Evolutionary conservation across 2,797 vertebrate genomes (phyloP).

Genomic region (Scleropages formosus): DNA sequence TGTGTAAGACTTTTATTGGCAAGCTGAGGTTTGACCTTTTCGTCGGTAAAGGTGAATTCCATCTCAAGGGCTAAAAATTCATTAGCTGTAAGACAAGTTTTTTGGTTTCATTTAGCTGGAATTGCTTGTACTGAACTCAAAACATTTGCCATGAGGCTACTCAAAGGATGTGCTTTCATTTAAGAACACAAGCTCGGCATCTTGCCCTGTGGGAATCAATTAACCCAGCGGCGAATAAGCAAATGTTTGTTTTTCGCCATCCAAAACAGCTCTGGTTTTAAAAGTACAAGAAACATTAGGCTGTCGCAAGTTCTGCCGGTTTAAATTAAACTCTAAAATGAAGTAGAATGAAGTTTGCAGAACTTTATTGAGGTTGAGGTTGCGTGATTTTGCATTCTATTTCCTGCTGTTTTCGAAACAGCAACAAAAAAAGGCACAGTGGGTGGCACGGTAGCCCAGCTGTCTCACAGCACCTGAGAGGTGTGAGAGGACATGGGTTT

Average conservation of each 20-base stretch:
- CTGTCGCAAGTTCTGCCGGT: too few relatives aligned
- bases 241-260: not conserved
- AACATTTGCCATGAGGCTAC: not conserved
- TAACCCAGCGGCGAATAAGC: not conserved
- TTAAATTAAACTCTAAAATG: not conserved
- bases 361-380: too few relatives aligned
- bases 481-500: too few relatives aligned
- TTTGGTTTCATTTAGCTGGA: not conserved
- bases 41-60: slow-evolving; percentile 47
- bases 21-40: slow-evolving; percentile 39
- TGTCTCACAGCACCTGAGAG: too few relatives aligned
- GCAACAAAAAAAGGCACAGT: too few relatives aligned
- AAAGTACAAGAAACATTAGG: too few relatives aligned
- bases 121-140: not conserved
- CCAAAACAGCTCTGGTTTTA: not conserved
- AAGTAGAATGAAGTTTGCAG: too few relatives aligned
- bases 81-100: slow-evolving; percentile 20
- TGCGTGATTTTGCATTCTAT: too few relatives aligned
- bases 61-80: slow-evolving; percentile 34
- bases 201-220: not conserved
- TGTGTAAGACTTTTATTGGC: slow-evolving; percentile 36
- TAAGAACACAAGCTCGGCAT: not conserved
- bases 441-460: too few relatives aligned
- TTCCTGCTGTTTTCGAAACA: too few relatives aligned
- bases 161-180: not conserved